Evolutionary conservation across 1,140 invertebrate species (phyloP), one percentile per base, ranked within the genome.

Genomic region (Coenobita brevimanus): DNA sequence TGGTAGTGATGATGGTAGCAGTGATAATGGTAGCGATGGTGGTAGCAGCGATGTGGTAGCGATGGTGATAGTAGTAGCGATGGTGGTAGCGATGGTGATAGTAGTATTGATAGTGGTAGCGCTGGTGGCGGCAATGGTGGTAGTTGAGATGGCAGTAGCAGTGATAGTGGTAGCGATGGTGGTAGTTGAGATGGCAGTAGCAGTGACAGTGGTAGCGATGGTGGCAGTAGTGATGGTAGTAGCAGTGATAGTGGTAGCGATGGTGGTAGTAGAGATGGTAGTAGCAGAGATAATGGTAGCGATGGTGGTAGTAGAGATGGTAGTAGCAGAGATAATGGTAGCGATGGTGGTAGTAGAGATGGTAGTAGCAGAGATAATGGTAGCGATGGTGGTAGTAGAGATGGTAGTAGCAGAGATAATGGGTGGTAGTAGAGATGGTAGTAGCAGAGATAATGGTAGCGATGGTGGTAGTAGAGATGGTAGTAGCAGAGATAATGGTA

Each of bases 141-240:
- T 57, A 57, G 54, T 57, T 13, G 54, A 13, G n/a, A 57, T 57
- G n/a, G 54, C n/a, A 57, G n/a, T 57, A 57, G 54, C n/a, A 57
- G n/a, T 57, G n/a, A n/a, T 57, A 57, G 54, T 57, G n/a, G n/a
- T 57, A 57, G 54, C n/a, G n/a, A n/a, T 57, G n/a, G 54, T 57
- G n/a, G 54, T 57, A 57, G 54, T 57, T 13, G 54, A 13, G n/a
- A n/a, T 57, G n/a, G 54, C n/a, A 57, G 54, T 57, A 57, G 54
- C n/a, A 57, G 54, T 57, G n/a, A n/a, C n/a, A 57, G 54, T 57
- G n/a, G 54, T 57, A 57, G 54, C n/a, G n/a, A n/a, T 57, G n/a
- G 54, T 57, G n/a, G 54, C n/a, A 57, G 54, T n/a, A 57, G 54
- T n/a, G n/a, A n/a, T n/a, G n/a, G 54, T n/a, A 57, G 54, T 57